Evolutionary conservation across 2,888 invertebrate genomes (phyloP), one percentile per base, ranked within the genome.

Genomic region (Macropis europaea): DNA sequence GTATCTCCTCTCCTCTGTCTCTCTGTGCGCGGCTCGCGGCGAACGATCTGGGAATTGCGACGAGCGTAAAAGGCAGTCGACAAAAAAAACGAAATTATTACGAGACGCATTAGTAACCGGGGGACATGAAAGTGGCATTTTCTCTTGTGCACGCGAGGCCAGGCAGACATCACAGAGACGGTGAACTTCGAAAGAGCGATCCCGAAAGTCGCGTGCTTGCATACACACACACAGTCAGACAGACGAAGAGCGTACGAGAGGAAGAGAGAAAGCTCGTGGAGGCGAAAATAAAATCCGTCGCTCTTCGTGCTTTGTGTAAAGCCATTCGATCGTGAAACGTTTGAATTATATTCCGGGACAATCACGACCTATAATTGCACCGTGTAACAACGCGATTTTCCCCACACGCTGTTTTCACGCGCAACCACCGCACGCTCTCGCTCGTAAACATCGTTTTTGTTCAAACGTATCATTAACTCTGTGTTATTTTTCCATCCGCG

Each of bases 51-150:
- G 70, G 60, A 73, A 70, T 52, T 52, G 70, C 59, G 45, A 71
- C 43, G 70, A 34, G 56, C 56, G 61, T 50, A 61, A 64, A 64
- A 75, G 59, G 64, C n/a, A 60, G 64, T 62, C 67, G 61, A 40
- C 57, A 47, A 63, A 67, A 78, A 70, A 66, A 74, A 76, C 64
- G 72, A 76, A 77, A 74, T 79, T 76, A 81, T 77, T 76, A 76
- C 72, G 79, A 74, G 77, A 76, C 73, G 75, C 80, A 79, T 82
- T 79, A 77, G 75, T 72, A 70, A 63, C 56, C 60, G 73, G 73
- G 73, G 73, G 76, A 75, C 73, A 78, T 77, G 77, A 81, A 84
- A 83, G 82, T 82, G 77, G 70, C 79, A 80, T 84, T 84, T 76
- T 77, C 76, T 78, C 78, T 69, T 70, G 47, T 67, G 54, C 70